A percentile compares a stretch with the other conserved stretches of the same genome.
Evolutionary conservation across 2,797 vertebrate genomes (phyloP).

Genomic region (Tolypeutes matacus): DNA sequence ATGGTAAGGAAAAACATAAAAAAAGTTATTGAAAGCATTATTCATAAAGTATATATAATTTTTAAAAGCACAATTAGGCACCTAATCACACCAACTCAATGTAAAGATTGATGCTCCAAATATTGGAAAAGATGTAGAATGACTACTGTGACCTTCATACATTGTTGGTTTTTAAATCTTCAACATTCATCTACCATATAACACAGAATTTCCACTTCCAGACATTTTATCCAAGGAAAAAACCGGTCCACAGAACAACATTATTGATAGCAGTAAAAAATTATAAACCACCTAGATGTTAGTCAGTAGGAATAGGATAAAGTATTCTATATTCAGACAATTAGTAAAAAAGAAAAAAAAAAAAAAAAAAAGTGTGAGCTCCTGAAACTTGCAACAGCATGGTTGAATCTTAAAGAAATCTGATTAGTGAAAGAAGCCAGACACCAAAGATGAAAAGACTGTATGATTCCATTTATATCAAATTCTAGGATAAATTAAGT

Average conservation of each 20-base stretch:
- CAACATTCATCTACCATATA: not conserved
- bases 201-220: not conserved
- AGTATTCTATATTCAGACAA: not conserved
- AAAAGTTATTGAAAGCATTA: not conserved
- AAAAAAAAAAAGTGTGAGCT: not conserved
- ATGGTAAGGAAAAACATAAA: not conserved
- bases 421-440: not conserved
- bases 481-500: not conserved
- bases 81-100: not conserved
- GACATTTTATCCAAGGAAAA: constrained; percentile 1
- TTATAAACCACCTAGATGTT: not conserved
- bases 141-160: not conserved
- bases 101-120: not conserved
- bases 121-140: not conserved
- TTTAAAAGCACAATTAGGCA: not conserved
- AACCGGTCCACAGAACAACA: not conserved
- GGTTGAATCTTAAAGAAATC: not conserved
- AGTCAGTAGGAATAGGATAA: not conserved
- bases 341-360: not conserved
- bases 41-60: not conserved
- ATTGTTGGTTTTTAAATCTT: not conserved
- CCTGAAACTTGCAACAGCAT: not conserved
- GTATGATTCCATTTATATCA: not conserved
- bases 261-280: not conserved
- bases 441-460: not conserved